These are phyloP conservation scores for Mesopsocus fuscifrons DNA, from an alignment of 2,888 invertebrate species.

Conservation along the genomic window DNA sequence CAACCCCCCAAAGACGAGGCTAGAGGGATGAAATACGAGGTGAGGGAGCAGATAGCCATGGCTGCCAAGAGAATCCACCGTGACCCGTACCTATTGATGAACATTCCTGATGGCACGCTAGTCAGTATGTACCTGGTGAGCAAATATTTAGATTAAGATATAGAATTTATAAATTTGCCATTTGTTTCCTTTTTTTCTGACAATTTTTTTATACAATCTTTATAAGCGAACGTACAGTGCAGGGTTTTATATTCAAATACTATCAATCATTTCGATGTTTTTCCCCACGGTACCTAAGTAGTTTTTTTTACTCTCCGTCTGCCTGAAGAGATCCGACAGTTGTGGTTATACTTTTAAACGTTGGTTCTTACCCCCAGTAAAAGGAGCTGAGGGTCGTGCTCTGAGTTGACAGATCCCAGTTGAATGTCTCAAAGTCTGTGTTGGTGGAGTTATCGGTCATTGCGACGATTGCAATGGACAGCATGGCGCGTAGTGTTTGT, in stretches of 20 bases:
- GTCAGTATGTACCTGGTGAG: not conserved
- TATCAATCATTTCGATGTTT: no score
- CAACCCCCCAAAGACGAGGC: not conserved
- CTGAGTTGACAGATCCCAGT: constrained; percentile 36
- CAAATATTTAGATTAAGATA: no score
- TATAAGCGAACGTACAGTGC: no score
- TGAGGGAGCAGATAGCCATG: not conserved
- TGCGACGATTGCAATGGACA: constrained; percentile 80
- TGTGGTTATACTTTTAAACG: no score
- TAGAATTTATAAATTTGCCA: no score
- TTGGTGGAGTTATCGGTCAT: constrained; percentile 54
- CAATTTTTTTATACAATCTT: no score
- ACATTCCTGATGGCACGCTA: not conserved
- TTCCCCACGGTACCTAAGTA: no score
- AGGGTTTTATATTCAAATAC: no score
- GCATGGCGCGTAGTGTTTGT: constrained; percentile 76
- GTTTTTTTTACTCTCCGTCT: no score
- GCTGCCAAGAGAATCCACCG: not conserved
- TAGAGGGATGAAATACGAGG: not conserved
- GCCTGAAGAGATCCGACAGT: not conserved
- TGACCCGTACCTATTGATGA: not conserved
- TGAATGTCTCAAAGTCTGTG: constrained; percentile 29
- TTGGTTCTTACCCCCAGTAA: constrained; percentile 66
- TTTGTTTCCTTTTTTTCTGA: no score
- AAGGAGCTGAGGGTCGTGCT: constrained; percentile 43